These are phyloP conservation scores for Taenioides sp. DNA, from an alignment of 2,797 vertebrate species.

Conservation along the genomic window DNA sequence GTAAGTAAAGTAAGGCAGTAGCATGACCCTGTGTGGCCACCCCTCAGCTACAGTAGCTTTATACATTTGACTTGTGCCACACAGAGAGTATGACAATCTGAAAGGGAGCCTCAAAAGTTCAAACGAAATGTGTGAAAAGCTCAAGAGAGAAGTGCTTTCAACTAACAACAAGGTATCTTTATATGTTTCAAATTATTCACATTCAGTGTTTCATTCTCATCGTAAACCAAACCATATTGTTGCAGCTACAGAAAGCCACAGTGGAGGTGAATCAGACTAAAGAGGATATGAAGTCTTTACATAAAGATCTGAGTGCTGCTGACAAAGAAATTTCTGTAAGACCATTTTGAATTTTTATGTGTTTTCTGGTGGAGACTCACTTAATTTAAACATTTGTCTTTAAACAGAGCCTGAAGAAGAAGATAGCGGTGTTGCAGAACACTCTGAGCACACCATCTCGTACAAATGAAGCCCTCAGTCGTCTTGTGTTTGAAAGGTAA, in stretches of 20 bases:
- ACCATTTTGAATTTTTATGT: background rate
- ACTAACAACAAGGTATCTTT: constrained; percentile 86
- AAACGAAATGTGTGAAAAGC: constrained; percentile 88
- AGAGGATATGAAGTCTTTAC: constrained; percentile 85
- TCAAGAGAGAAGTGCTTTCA: constrained; percentile 88
- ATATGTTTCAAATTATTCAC: background rate
- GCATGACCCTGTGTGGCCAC: background rate
- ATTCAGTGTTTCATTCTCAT: background rate
- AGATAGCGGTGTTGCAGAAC: constrained; percentile 90
- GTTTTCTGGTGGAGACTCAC: background rate
- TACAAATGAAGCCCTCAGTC: constrained; percentile 85
- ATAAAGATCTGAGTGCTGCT: constrained; percentile 86
- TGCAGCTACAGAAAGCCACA: constrained; percentile 82
- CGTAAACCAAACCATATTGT: background rate
- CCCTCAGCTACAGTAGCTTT: background rate
- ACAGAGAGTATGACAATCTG: constrained; percentile 93
- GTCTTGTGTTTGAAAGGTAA: constrained; percentile 90
- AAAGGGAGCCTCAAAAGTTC: constrained; percentile 85
- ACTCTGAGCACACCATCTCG: constrained; percentile 87
- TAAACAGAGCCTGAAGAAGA: constrained; percentile 90
- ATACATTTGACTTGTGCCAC: constrained; percentile 2
- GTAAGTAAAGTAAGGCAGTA: constrained; percentile 66
- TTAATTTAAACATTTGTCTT: constrained; percentile 6
- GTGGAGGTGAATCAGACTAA: constrained; percentile 77
- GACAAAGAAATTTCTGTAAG: constrained; percentile 91